phyloP scores from a whole-genome alignment of 1,140 invertebrate species.

The Nasonia longicornis region DNA sequence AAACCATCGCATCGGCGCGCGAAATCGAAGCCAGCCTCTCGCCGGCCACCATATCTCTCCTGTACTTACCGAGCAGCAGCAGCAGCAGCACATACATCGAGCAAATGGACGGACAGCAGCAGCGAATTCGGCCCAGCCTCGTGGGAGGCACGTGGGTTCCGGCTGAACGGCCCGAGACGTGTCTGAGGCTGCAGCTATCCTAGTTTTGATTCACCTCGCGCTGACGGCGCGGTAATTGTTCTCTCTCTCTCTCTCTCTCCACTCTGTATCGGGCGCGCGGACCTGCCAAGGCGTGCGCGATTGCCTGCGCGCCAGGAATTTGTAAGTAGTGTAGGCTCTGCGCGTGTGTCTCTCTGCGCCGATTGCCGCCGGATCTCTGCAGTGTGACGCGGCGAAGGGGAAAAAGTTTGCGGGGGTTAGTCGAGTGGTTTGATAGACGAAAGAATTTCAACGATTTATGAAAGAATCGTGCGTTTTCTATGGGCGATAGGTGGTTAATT shows the following conservation, averaged over 20 bases:
- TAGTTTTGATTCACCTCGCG: constrained; percentile 1
- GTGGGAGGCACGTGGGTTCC: constrained; percentile 1
- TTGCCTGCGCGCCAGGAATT: not conserved
- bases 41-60: not conserved
- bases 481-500: too few species aligned
- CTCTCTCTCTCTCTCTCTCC: not conserved
- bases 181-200: not conserved
- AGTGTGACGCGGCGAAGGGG: not conserved
- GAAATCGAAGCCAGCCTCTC: not conserved
- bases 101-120: not conserved
- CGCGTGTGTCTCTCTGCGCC: not conserved
- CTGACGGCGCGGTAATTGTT: not conserved
- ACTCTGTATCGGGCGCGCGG: not conserved
- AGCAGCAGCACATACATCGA: not conserved
- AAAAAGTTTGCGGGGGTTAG: not conserved
- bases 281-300: not conserved
- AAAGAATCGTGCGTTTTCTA: too few species aligned
- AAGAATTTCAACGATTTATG: too few species aligned
- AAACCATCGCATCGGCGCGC: not conserved
- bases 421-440: too few species aligned
- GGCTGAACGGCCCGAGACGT: not conserved
- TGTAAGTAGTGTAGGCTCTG: not conserved
- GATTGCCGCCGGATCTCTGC: not conserved
- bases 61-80: not conserved
- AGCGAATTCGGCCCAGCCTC: not conserved